Conservation (phyloP, 2,888 invertebrate species). For the Dilophus febrilis region DNA sequence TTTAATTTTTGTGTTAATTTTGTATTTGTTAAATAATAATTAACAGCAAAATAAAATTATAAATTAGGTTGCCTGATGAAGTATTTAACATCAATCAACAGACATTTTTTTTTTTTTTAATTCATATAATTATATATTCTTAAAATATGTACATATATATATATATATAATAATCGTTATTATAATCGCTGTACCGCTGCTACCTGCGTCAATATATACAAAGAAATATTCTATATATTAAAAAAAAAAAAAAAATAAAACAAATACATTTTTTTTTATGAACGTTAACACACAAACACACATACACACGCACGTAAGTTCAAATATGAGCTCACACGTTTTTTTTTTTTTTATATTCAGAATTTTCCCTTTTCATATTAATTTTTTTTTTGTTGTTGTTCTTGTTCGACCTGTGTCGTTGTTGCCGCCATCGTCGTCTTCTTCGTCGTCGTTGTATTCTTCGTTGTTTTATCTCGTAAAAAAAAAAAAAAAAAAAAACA, state of each 20-base stretch:
- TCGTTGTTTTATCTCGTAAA: too few species aligned
- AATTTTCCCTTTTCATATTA: neutral
- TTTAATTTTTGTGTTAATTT: neutral
- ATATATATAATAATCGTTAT: too few species aligned
- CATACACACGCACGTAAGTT: neutral
- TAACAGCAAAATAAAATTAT: too few species aligned
- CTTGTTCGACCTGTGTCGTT: neutral
- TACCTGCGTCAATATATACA: too few species aligned
- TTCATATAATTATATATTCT: too few species aligned
- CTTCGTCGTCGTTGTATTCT: neutral
- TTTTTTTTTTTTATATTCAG: neutral
- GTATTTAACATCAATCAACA: too few species aligned
- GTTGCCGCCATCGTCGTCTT: neutral
- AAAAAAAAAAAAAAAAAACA: too few species aligned
- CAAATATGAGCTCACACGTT: neutral
- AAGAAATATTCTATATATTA: neutral
- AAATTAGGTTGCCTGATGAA: too few species aligned
- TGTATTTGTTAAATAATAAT: neutral
- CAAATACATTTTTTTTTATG: neutral
- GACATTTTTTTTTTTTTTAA: too few species aligned
- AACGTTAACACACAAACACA: neutral
- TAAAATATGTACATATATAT: too few species aligned
- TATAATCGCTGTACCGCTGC: too few species aligned
- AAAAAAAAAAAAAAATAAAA: neutral
- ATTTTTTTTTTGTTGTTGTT: too few species aligned